Conservation (phyloP, 1,140 invertebrate genomes). For the Leptinotarsa texana region DNA sequence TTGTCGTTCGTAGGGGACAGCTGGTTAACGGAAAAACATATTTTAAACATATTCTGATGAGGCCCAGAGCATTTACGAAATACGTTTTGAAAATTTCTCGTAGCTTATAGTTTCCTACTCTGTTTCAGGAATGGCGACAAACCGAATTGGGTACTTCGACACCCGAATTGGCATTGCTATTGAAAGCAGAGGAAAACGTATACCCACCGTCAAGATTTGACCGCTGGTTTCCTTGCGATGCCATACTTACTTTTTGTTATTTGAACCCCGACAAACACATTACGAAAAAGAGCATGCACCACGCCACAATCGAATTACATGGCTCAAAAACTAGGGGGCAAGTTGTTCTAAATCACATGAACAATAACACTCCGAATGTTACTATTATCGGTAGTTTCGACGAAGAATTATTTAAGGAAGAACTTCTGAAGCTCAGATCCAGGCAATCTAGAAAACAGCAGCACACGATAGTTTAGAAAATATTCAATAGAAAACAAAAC, state of each 20-base stretch:
- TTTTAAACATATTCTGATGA: too few relatives aligned
- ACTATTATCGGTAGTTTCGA: slow-evolving; percentile 60
- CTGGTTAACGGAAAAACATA: too few relatives aligned
- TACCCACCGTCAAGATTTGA: slow-evolving; percentile 48
- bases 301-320: slow-evolving; percentile 62
- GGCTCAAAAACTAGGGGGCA: slow-evolving; percentile 65
- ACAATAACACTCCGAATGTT: slow-evolving; percentile 59
- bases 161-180: slow-evolving; percentile 59
- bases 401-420: slow-evolving; percentile 56
- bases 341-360: slow-evolving; percentile 64
- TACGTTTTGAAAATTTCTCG: too few relatives aligned
- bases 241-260: slow-evolving; percentile 60
- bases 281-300: slow-evolving; percentile 45
- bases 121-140: slow-evolving; percentile 63
- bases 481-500: too few relatives aligned
- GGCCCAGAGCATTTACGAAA: too few relatives aligned
- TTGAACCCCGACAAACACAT: slow-evolving; percentile 56
- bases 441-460: too few relatives aligned
- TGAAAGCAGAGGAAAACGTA: slow-evolving; percentile 59
- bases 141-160: slow-evolving; percentile 56
- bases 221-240: slow-evolving; percentile 62
- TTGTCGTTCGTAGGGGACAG: too few relatives aligned
- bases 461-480: too few relatives aligned
- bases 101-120: not conserved
- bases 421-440: slow-evolving; percentile 16